Base-by-base conservation (phyloP, 2,113 vertebrate genomes). In the Herpetotheres cachinnans region DNA sequence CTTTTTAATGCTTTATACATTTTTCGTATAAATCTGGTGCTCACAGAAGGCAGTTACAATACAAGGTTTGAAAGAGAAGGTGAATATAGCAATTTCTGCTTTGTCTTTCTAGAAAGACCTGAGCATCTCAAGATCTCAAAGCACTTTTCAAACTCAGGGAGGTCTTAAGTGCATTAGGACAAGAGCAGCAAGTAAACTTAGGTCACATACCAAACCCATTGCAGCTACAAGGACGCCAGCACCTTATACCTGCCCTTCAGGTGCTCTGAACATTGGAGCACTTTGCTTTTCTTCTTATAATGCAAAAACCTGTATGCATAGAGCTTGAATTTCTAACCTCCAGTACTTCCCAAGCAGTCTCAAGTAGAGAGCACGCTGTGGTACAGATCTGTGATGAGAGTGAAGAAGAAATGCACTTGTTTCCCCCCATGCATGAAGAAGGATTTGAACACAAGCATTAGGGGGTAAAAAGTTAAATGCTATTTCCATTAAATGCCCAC, bases 291-390 rank as follows among this genome's bases (percentile, higher is more conserved):
- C 80, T 61, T 69, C 54, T 72, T 40, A 21, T 19, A 50, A 54
- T 15, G 14, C n/a, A 71, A 42, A 85, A 73, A 26, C 3, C 30
- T 77, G 6, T 5, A 10, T 1, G 16, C 29, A 81, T 11, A 67
- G 78, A 76, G 26, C 32, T 59, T 36, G 40, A 29, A 65, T 87
- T 82, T 56, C 76, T 56, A 70, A 67, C 19, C 11, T 40, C 10
- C 40, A 25, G 55, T 25, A 17, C 21, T 55, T 82, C 36, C 55
- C 29, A 85, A 67, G 40, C 25, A 4, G 6, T 32, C 32, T 42
- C 2, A 6, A 82, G 80, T 46, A 86, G 19, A 40, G 47, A 24
- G 21, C 0, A 0, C 24, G 16, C 8, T 0, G 0, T 19, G 62
- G 47, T 16, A 44, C 7, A 11, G 22, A 67, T 55, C 42, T 63